A percentile compares a stretch with the other conserved stretches of the same genome.
These are phyloP conservation scores for Adelges cooleyi DNA, from an alignment of 1,140 invertebrate species.

Conservation along the genomic window DNA sequence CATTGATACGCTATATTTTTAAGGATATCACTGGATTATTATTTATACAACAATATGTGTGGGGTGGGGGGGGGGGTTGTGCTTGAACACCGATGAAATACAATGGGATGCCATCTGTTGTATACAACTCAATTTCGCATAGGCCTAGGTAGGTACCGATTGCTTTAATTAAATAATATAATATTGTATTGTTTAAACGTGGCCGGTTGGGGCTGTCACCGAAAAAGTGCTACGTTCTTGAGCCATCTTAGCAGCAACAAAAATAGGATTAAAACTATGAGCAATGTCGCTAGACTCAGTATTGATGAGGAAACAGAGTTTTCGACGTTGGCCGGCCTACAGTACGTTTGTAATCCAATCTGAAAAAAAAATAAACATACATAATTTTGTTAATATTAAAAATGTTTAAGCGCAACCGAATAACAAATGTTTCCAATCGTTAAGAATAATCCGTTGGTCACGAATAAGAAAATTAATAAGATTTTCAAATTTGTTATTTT, in stretches of 20 bases:
- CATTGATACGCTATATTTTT: too few relatives aligned
- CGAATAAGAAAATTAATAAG: background rate
- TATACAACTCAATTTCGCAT: too few relatives aligned
- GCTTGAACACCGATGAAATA: too few relatives aligned
- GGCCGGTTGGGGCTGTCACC: too few relatives aligned
- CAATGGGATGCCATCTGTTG: too few relatives aligned
- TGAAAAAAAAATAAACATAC: constrained; percentile 21
- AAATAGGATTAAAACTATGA: constrained; percentile 26
- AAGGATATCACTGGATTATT: too few relatives aligned
- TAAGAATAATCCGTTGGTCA: background rate
- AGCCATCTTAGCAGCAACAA: background rate
- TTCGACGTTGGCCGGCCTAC: constrained; percentile 31
- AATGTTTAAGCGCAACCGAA: background rate
- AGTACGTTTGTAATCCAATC: constrained; percentile 31
- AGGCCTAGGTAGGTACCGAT: too few relatives aligned
- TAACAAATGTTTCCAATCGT: too few relatives aligned
- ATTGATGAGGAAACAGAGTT: constrained; percentile 24
- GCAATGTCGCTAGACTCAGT: constrained; percentile 14
- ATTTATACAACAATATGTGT: too few relatives aligned
- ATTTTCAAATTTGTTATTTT: background rate
- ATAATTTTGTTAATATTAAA: background rate
- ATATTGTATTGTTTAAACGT: too few relatives aligned
- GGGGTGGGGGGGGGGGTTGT: too few relatives aligned
- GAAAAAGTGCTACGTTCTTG: background rate
- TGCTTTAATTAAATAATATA: too few relatives aligned